Evolutionary conservation across 2,888 invertebrate species (phyloP).

Genomic region (Tiliacea citrago): DNA sequence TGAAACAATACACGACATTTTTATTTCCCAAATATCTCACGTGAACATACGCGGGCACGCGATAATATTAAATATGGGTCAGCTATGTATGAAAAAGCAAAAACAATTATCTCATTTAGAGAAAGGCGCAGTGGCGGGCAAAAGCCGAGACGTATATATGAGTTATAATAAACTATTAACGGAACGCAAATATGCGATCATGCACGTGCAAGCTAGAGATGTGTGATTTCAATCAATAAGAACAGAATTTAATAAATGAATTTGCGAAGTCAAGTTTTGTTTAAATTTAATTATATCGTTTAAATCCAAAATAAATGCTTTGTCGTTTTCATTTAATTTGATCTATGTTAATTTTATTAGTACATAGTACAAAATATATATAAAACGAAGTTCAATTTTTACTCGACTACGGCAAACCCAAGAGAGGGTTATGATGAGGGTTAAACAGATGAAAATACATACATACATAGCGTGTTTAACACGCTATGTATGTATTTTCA

Average conservation of each 20-base stretch:
- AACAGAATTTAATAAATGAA: neutral
- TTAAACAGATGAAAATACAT: too few species aligned
- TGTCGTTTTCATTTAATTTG: neutral
- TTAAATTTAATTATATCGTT: neutral
- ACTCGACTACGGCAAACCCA: too few species aligned
- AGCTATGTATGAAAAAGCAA: constrained; percentile 8
- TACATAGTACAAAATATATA: too few species aligned
- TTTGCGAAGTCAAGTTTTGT: neutral
- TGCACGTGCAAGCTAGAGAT: constrained; percentile 15
- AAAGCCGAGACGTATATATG: constrained; percentile 13
- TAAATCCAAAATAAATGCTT: neutral
- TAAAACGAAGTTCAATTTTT: neutral
- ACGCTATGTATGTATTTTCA: too few species aligned
- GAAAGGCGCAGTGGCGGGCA: neutral
- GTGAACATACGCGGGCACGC: constrained; percentile 15
- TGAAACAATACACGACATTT: constrained; percentile 27
- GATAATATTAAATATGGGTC: constrained; percentile 46
- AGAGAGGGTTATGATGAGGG: too few species aligned
- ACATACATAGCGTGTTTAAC: too few species aligned
- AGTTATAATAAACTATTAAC: constrained; percentile 25
- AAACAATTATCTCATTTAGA: constrained; percentile 8
- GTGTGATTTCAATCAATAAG: constrained; percentile 5
- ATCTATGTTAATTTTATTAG: too few species aligned
- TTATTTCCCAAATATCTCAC: constrained; percentile 28
- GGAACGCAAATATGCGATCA: constrained; percentile 23